phyloP scores from a whole-genome alignment of 1,140 invertebrate genomes.

The Drosophila micromelanica region DNA sequence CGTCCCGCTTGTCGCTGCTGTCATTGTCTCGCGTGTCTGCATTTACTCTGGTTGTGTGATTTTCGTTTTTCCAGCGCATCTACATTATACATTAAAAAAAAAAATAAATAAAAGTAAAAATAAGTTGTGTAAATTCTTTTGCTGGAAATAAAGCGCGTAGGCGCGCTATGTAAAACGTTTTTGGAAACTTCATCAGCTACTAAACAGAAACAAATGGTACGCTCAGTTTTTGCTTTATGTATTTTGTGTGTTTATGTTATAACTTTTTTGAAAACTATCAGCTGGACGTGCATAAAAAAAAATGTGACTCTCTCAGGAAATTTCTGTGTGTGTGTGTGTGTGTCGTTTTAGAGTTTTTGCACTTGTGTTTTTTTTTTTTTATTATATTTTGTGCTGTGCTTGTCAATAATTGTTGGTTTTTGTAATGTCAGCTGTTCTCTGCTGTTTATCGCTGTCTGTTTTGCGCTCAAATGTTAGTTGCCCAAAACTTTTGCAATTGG shows the following conservation, averaged over 20 bases:
- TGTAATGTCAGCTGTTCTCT: slow-evolving; percentile 67
- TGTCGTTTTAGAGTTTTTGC: slow-evolving; percentile 21
- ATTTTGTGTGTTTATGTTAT: slow-evolving; percentile 10
- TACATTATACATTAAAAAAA: slow-evolving; percentile 21
- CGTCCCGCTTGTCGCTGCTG: slow-evolving; percentile 33
- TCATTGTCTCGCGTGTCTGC: slow-evolving; percentile 62
- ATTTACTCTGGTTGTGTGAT: slow-evolving; percentile 60
- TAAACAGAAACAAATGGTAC: slow-evolving; percentile 77
- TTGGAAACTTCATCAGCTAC: slow-evolving; percentile 17
- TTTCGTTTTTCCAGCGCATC: slow-evolving; percentile 53
- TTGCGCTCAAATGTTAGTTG: slow-evolving; percentile 30
- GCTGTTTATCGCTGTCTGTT: slow-evolving; percentile 46
- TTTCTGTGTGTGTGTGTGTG: slow-evolving; percentile 6
- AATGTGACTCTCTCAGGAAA: background rate
- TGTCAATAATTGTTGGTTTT: slow-evolving; percentile 26
- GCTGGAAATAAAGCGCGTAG: slow-evolving; percentile 7
- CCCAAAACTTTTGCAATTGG: slow-evolving; percentile 37
- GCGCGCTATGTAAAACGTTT: slow-evolving; percentile 18
- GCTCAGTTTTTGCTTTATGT: slow-evolving; percentile 19
- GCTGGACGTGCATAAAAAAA: slow-evolving; percentile 3
- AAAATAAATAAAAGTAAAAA: slow-evolving; percentile 17
- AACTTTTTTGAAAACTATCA: slow-evolving; percentile 1
- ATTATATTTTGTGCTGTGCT: slow-evolving; percentile 29
- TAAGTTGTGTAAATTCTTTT: slow-evolving; percentile 24
- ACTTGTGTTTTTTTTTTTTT: slow-evolving; percentile 31